Percentiles rank a stretch among this genome's conserved stretches.
Evolutionary conservation across 2,888 invertebrate genomes (phyloP).

Genomic region (Muschampia plurimacula): DNA sequence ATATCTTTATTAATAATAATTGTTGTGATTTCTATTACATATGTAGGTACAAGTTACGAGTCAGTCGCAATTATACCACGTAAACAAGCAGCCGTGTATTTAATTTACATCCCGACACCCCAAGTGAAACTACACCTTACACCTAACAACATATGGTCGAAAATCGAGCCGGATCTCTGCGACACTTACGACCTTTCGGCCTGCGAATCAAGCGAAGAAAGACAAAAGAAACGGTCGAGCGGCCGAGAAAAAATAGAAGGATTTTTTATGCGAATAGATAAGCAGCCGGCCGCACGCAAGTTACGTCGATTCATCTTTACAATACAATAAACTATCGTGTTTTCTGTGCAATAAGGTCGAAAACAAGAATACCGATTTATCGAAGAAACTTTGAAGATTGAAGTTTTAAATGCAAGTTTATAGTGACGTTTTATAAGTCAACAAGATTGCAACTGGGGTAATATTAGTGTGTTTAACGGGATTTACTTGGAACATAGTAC

Average conservation of each 20-base stretch:
- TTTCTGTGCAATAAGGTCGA: not conserved
- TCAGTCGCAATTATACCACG: no score
- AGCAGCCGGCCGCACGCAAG: not conserved
- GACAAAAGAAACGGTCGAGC: not conserved
- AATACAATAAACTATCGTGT: not conserved
- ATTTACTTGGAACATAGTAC: not conserved
- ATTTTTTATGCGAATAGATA: conserved; percentile 1
- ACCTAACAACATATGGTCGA: not conserved
- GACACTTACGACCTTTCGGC: not conserved
- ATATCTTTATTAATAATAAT: no score
- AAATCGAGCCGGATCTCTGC: not conserved
- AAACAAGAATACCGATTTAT: not conserved
- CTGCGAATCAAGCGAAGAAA: not conserved
- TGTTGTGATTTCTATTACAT: no score
- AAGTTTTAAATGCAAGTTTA: not conserved
- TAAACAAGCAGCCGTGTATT: no score
- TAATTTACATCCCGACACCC: no score
- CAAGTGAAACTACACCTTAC: no score
- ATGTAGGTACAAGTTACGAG: no score
- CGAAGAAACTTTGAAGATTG: not conserved
- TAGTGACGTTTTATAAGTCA: not conserved
- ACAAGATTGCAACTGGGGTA: not conserved
- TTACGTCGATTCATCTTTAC: not conserved
- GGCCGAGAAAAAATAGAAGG: conserved; percentile 1
- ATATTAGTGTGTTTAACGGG: not conserved